These are phyloP conservation scores for Fragum sueziense DNA, from an alignment of 2,888 invertebrate genomes.

Conservation along the genomic window DNA sequence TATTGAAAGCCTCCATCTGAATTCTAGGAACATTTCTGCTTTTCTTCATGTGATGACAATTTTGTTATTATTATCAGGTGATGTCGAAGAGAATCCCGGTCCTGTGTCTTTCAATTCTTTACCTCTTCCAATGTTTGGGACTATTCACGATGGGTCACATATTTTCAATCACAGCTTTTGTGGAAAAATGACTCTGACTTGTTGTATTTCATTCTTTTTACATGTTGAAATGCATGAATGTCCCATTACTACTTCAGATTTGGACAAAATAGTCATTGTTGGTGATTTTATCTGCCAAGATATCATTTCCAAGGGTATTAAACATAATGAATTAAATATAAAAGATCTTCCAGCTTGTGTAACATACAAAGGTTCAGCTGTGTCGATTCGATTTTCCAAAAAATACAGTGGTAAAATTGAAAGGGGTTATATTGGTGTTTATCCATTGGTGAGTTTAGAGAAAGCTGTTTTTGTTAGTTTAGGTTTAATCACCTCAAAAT, in stretches of 20 bases:
- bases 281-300: conserved; percentile 23
- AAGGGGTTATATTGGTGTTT: conserved; percentile 13
- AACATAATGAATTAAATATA: neutral
- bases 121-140: conserved; percentile 11
- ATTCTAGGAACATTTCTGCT: neutral
- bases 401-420: conserved; percentile 14
- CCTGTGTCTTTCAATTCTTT: neutral
- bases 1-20: conserved; percentile 1
- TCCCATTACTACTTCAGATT: conserved; percentile 3
- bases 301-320: neutral
- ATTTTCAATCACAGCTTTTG: conserved; percentile 1
- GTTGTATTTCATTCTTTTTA: conserved; percentile 7
- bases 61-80: conserved; percentile 19
- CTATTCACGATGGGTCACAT: conserved; percentile 18
- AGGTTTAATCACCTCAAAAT: too few species aligned
- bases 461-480: neutral
- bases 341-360: conserved; percentile 6
- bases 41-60: neutral
- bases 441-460: conserved; percentile 17
- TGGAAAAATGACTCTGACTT: conserved; percentile 18
- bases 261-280: conserved; percentile 15
- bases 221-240: neutral
- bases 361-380: neutral
- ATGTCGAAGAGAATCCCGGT: conserved; percentile 16
- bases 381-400: neutral